Percentiles rank a stretch among this genome's conserved stretches.
Conservation (phyloP, 2,888 invertebrate species). For the Drosophila ustulata region DNA sequence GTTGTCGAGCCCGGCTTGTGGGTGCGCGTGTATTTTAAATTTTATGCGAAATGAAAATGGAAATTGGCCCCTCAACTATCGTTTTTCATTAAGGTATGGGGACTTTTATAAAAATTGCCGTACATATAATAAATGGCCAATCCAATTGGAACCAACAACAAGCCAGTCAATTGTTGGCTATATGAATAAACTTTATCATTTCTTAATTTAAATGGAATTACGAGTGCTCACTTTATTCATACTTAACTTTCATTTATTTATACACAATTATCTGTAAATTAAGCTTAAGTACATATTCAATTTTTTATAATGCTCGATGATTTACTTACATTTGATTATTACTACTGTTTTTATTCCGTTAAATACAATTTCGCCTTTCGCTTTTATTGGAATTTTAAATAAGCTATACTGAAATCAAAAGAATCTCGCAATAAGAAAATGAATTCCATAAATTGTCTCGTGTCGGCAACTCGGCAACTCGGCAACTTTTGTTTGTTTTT, state of each 20-base stretch:
- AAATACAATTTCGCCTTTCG: constrained; percentile 4
- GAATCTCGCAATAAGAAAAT: constrained; percentile 45
- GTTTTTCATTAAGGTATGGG: constrained; percentile 59
- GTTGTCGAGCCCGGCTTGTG: constrained; percentile 62
- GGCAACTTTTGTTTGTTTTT: constrained; percentile 51
- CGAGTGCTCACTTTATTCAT: constrained; percentile 2
- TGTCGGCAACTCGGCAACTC: constrained; percentile 39
- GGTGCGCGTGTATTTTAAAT: constrained; percentile 65
- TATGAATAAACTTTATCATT: constrained; percentile 12
- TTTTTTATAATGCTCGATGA: not conserved
- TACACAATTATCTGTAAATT: not conserved
- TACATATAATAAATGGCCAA: constrained; percentile 43
- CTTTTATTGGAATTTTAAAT: constrained; percentile 36
- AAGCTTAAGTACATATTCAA: not conserved
- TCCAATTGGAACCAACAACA: constrained; percentile 36
- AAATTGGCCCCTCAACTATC: constrained; percentile 38
- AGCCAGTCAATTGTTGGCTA: not conserved
- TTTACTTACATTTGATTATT: not conserved
- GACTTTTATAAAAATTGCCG: constrained; percentile 56
- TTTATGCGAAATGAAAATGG: constrained; percentile 56
- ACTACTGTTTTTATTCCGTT: not conserved
- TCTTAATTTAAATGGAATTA: constrained; percentile 4
- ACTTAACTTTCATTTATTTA: not conserved
- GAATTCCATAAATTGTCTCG: constrained; percentile 62
- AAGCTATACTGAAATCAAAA: constrained; percentile 21